phyloP scores from a whole-genome alignment of 1,140 invertebrate species.

The Aplysia californica region DNA sequence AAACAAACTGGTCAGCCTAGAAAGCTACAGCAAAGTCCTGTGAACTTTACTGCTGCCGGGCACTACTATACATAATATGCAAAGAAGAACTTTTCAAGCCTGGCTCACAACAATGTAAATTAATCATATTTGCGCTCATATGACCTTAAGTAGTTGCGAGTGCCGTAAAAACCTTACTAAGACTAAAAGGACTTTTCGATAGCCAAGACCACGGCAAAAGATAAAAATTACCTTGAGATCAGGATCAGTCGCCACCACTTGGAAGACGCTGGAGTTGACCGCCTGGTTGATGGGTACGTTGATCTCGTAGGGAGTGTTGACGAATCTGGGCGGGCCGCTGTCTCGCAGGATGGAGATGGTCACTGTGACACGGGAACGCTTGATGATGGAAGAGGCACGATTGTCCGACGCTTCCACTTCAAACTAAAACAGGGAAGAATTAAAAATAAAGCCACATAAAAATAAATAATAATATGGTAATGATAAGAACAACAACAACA shows the following conservation, averaged over 20 bases:
- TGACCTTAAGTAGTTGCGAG: no score
- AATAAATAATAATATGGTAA: background rate
- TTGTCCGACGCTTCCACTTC: constrained; percentile 37
- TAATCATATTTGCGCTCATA: no score
- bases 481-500: no score
- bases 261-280: constrained; percentile 40
- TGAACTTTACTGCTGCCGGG: no score
- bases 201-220: no score
- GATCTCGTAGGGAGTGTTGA: constrained; percentile 33
- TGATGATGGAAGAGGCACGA: constrained; percentile 5
- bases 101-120: no score
- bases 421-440: constrained; percentile 32
- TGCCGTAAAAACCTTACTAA: no score
- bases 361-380: constrained; percentile 26
- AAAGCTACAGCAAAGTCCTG: no score
- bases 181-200: no score
- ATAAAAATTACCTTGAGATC: constrained; percentile 35
- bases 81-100: no score
- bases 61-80: no score
- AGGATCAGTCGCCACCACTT: constrained; percentile 37
- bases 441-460: background rate
- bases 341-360: constrained; percentile 30
- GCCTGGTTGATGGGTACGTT: constrained; percentile 33
- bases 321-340: constrained; percentile 42
- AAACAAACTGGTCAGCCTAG: no score